Conservation (phyloP, 2,113 vertebrate genomes). For the Indicator indicator region DNA sequence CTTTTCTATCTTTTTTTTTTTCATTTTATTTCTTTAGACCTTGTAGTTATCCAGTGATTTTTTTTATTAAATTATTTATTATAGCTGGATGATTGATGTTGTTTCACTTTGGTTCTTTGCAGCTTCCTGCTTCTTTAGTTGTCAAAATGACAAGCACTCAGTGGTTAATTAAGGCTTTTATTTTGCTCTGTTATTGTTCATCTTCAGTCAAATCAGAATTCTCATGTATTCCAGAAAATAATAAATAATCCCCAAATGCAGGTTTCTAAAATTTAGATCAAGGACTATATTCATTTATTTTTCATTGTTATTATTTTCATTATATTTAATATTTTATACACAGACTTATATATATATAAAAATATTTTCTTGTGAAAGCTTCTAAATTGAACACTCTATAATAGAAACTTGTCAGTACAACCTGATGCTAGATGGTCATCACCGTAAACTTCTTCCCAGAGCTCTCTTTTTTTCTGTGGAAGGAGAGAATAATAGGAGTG, state of each 20-base stretch:
- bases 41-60: conserved; percentile 69
- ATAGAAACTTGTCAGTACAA: not conserved
- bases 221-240: conserved; percentile 63
- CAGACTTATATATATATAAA: not conserved
- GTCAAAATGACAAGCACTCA: conserved; percentile 75
- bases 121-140: conserved; percentile 74
- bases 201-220: conserved; percentile 64
- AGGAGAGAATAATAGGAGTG: not conserved
- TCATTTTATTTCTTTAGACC: conserved; percentile 37
- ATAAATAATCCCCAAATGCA: conserved; percentile 65
- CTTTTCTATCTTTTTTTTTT: conserved; percentile 63
- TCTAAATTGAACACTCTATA: not conserved
- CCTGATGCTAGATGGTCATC: not conserved
- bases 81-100: conserved; percentile 74
- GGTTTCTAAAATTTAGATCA: conserved; percentile 27
- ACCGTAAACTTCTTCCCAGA: not conserved
- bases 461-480: not conserved
- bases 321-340: conserved; percentile 20
- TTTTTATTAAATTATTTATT: conserved; percentile 82
- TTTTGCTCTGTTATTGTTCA: conserved; percentile 68
- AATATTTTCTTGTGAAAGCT: not conserved
- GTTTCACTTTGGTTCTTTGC: conserved; percentile 73
- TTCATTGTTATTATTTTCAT: conserved; percentile 28
- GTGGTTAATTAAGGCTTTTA: conserved; percentile 77
- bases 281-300: conserved; percentile 38